Conservation (phyloP, 2,888 invertebrate genomes). For the Proisotoma minuta region DNA sequence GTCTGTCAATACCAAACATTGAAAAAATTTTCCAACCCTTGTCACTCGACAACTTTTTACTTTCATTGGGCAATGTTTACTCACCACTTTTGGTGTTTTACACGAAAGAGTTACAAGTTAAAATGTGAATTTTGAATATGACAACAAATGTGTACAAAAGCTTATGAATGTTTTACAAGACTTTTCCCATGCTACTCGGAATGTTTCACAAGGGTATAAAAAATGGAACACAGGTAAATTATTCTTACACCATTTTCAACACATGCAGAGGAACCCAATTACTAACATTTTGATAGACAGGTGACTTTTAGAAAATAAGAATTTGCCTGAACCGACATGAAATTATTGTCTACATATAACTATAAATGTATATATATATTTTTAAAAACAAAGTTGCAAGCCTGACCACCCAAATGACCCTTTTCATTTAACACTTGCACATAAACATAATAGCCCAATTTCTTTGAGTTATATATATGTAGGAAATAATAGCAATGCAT, state of each 20-base stretch:
- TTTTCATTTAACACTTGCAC: slow-evolving; percentile 47
- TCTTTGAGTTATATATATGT: slow-evolving; percentile 47
- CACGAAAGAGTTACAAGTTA: background rate
- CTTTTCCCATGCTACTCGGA: background rate
- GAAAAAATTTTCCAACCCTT: background rate
- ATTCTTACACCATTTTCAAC: slow-evolving; percentile 44
- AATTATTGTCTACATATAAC: no score
- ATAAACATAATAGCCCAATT: slow-evolving; percentile 47
- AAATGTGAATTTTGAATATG: background rate
- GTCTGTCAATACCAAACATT: background rate
- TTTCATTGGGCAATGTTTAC: background rate
- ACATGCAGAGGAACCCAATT: slow-evolving; percentile 31
- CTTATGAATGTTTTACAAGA: background rate
- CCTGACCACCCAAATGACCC: slow-evolving; percentile 48
- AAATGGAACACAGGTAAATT: slow-evolving; percentile 13
- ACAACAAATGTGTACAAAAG: no score
- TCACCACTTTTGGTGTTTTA: background rate
- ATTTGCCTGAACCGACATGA: no score
- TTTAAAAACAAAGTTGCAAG: background rate
- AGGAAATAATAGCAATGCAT: slow-evolving; percentile 48
- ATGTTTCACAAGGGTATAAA: background rate
- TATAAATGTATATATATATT: no score
- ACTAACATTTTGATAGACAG: slow-evolving; percentile 44
- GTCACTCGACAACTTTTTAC: background rate
- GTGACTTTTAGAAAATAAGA: no score